Evolutionary conservation across 2,113 vertebrate species (phyloP).

Genomic region (Aptenodytes patagonicus): DNA sequence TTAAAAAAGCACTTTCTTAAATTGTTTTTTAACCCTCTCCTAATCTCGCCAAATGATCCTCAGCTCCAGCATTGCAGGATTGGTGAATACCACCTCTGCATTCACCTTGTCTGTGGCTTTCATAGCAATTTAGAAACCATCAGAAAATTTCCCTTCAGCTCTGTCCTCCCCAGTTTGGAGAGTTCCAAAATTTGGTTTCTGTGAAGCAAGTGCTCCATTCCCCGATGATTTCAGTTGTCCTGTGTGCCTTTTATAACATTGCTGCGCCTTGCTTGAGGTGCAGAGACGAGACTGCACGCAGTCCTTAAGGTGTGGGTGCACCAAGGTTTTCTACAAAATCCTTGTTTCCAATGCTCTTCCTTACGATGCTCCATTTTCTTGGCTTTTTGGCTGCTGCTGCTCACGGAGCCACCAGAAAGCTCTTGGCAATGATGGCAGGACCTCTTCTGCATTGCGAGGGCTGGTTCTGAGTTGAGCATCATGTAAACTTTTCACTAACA

Average conservation of each 20-base stretch:
- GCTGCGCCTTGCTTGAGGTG: rapidly evolving
- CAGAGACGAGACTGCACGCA: rapidly evolving
- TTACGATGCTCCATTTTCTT: rapidly evolving
- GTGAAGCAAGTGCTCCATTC: rapidly evolving
- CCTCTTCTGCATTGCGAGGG: not conserved
- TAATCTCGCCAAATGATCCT: not conserved
- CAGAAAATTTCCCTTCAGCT: not conserved
- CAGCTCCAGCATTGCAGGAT: not conserved
- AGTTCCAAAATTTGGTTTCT: not conserved
- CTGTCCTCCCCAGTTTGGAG: not conserved
- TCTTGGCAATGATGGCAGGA: rapidly evolving
- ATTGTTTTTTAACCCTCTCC: not conserved
- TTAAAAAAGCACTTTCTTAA: not conserved
- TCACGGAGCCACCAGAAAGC: rapidly evolving
- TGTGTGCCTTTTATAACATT: rapidly evolving
- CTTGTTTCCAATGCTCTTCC: not conserved
- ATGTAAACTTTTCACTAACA: not conserved
- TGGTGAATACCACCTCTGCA: not conserved
- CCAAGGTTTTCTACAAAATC: not conserved
- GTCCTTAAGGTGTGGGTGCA: not conserved
- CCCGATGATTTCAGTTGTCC: rapidly evolving
- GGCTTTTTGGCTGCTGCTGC: not conserved
- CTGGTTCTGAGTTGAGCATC: not conserved
- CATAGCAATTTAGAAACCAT: not conserved
- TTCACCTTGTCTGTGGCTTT: rapidly evolving